Conservation (phyloP, 2,888 invertebrate genomes). For the Magallana nippona region DNA sequence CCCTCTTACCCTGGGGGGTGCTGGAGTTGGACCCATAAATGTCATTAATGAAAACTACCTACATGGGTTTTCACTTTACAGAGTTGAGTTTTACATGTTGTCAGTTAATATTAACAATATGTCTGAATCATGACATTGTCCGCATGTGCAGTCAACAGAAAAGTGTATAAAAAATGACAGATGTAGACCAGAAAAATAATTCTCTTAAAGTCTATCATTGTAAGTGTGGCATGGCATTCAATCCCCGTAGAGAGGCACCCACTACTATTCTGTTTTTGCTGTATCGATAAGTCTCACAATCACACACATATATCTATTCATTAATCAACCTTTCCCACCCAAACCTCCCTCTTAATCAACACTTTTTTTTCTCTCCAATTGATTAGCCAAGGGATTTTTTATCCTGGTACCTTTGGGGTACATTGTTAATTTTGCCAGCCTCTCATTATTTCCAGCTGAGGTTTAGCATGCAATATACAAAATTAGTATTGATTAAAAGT, state of each 20-base stretch:
- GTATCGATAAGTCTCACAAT: too few relatives aligned
- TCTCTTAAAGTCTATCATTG: neutral
- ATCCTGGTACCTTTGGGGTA: slow-evolving; percentile 4
- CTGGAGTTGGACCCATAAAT: neutral
- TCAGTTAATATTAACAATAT: neutral
- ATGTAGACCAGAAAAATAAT: neutral
- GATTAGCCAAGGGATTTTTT: neutral
- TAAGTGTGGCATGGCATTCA: neutral
- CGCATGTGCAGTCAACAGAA: neutral
- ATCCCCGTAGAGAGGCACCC: neutral
- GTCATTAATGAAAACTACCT: neutral
- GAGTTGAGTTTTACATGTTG: slow-evolving; percentile 17
- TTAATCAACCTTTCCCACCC: slow-evolving; percentile 5
- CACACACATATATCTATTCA: neutral
- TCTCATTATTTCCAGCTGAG: neutral
- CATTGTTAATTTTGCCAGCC: slow-evolving; percentile 17
- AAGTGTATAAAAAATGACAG: neutral
- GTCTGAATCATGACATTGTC: neutral
- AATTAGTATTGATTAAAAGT: slow-evolving; percentile 44
- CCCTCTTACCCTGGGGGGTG: slow-evolving; percentile 6
- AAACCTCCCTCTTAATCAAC: neutral
- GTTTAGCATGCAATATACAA: slow-evolving; percentile 43
- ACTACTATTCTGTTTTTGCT: too few relatives aligned
- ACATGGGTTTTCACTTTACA: slow-evolving; percentile 27
- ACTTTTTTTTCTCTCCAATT: neutral